Evolutionary conservation across 2,888 invertebrate genomes (phyloP).

Genomic region (Philopedon plagiatum): DNA sequence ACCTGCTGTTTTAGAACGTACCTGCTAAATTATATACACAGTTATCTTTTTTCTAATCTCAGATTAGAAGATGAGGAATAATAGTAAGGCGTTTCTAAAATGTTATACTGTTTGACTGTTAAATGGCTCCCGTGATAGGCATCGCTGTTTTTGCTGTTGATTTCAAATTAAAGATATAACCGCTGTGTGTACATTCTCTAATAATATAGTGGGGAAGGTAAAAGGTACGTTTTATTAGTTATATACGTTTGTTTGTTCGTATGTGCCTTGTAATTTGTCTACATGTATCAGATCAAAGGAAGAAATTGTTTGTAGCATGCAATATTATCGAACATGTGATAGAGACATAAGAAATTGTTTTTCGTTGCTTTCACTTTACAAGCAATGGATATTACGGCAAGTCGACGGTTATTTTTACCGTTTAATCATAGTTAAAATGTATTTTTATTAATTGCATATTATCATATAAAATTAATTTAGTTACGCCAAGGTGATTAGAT

Average conservation of each 20-base stretch:
- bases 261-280: constrained; percentile 28
- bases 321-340: neutral
- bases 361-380: neutral
- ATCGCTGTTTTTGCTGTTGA: constrained; percentile 20
- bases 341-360: constrained; percentile 1
- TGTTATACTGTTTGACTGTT: constrained; percentile 36
- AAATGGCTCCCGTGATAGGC: constrained; percentile 31
- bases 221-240: constrained; percentile 4
- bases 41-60: constrained; percentile 1
- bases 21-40: constrained; percentile 3
- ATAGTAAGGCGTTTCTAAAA: constrained; percentile 37
- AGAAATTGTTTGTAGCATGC: neutral
- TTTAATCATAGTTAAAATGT: neutral
- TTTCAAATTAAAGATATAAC: constrained; percentile 28
- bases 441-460: neutral
- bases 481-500: neutral
- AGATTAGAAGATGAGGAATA: constrained; percentile 8
- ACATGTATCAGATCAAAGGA: constrained; percentile 15
- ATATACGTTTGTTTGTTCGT: constrained; percentile 9
- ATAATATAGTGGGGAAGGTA: constrained; percentile 17
- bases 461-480: neutral
- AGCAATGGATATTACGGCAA: neutral
- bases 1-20: neutral
- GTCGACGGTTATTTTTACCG: neutral
- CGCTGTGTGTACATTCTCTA: constrained; percentile 7